Base-by-base conservation (phyloP, 2,113 vertebrate species). In the Bolborhynchus lineola region DNA sequence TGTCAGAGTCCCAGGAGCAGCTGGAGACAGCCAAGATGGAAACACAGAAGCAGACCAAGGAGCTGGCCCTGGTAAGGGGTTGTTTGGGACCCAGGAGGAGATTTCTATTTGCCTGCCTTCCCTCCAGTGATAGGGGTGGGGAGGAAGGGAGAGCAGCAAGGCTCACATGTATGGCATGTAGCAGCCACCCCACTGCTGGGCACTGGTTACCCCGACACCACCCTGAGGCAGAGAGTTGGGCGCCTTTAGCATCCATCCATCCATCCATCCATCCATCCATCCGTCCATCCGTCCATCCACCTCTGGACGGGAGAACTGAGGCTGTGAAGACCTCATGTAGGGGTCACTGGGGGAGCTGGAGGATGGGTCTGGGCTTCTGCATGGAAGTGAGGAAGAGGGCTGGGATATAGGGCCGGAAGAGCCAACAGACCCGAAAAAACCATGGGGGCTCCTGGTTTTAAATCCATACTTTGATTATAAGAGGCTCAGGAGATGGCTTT, bases 1-100 rank as follows among this genome's bases (percentile, higher is more conserved):
- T 99, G 93, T 97, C 97, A 29, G 98, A 99, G 67, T 97, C 98
- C 90, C 98, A 98, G 83, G 98, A 97, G 93, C 98, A 99, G 93
- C 97, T 99, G 97, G 98, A 99, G 44, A 86, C 96, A 88, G 98
- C 98, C 59, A 99, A 98, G 97, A 97, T 88, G 8, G 99, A 99
- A 97, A 98, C 96, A 2, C 98, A 98, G 98, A 98, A 98, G 60
- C 98, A 99, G 75, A 99, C 97, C 92, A 96, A 98, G 59, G 99
- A 99, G 93, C 98, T 99, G 31, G 90, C 97, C 49, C 97, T 99
- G 99, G 99, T 99, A 97, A 96, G 88, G 16, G 2, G 0, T 19
- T 49, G 28, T 82, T 68, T 65, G 41, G 31, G 55, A 67, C 7
- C 20, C 28, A 31, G 60, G 21, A 69, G 47, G 63, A 74, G 68